phyloP scores from a whole-genome alignment of 2,888 invertebrate genomes.

The Drosophila eohydei region DNA sequence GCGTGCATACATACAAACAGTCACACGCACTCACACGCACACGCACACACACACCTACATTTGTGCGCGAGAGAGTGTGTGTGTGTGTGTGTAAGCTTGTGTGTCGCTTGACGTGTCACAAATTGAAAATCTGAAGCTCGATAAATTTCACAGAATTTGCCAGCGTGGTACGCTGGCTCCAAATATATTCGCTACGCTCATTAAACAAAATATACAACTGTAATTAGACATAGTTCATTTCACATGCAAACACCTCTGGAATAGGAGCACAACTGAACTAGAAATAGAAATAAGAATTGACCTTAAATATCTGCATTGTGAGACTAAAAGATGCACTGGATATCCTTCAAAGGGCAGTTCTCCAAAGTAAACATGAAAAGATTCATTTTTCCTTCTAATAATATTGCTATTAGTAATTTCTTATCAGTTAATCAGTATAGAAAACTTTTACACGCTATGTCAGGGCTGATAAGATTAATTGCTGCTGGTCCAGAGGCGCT shows the following conservation, averaged over 20 bases:
- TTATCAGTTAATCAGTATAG: not conserved
- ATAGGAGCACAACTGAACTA: not conserved
- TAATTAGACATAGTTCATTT: slow-evolving; percentile 1
- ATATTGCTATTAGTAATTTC: not conserved
- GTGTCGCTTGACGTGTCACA: slow-evolving; percentile 64
- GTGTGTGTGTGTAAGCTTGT: slow-evolving; percentile 7
- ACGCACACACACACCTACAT: no score
- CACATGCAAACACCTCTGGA: not conserved
- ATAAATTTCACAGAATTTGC: slow-evolving; percentile 40
- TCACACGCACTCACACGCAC: not conserved
- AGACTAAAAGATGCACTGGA: no score
- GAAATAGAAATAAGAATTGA: no score
- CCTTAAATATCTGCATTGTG: no score
- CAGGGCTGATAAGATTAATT: slow-evolving; percentile 8
- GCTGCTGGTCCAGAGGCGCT: slow-evolving; percentile 24
- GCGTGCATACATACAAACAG: slow-evolving; percentile 10
- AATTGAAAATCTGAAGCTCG: slow-evolving; percentile 32
- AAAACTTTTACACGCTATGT: not conserved
- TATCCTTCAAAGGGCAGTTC: no score
- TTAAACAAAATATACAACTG: not conserved
- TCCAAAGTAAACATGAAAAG: no score
- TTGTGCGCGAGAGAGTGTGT: not conserved
- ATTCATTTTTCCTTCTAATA: no score
- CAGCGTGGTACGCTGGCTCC: slow-evolving; percentile 40
- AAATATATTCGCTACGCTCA: not conserved